These are phyloP conservation scores for Syngnathus rostellatus DNA, from an alignment of 2,797 vertebrate species.

Conservation along the genomic window DNA sequence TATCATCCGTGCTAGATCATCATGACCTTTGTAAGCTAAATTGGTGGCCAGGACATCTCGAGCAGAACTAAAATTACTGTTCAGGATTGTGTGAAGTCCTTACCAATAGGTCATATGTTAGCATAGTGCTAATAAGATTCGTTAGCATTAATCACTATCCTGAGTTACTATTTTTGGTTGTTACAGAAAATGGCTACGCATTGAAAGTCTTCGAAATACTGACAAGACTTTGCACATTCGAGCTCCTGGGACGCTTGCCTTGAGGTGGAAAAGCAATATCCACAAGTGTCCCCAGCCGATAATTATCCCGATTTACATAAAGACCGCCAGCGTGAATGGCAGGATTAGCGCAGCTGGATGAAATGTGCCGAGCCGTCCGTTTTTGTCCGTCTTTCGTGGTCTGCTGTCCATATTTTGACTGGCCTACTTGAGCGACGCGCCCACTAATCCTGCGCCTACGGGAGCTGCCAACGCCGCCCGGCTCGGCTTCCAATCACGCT, in stretches of 20 bases:
- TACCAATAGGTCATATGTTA: neutral
- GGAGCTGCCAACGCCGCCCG: conserved; percentile 36
- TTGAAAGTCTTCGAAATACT: conserved; percentile 19
- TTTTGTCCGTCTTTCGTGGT: conserved; percentile 19
- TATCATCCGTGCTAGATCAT: no score
- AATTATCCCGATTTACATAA: conserved; percentile 36
- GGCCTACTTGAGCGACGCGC: conserved; percentile 59
- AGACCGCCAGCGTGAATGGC: conserved; percentile 18
- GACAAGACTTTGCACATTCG: conserved; percentile 17
- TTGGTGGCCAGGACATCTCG: no score
- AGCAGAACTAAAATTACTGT: neutral
- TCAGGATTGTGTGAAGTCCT: neutral
- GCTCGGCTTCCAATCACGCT: conserved; percentile 43
- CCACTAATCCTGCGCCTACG: conserved; percentile 53
- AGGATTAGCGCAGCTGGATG: conserved; percentile 51
- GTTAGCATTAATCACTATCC: neutral
- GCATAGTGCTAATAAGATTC: neutral
- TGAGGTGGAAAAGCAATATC: conserved; percentile 30
- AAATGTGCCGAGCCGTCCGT: conserved; percentile 41
- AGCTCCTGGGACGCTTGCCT: conserved; percentile 6
- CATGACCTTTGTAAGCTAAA: no score
- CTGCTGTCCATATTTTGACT: conserved; percentile 50
- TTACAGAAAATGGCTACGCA: neutral
- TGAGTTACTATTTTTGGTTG: no score
- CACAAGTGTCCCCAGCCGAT: conserved; percentile 36